Base-by-base conservation (phyloP, 1,140 invertebrate species). In the Oncopodura yosiiana region DNA sequence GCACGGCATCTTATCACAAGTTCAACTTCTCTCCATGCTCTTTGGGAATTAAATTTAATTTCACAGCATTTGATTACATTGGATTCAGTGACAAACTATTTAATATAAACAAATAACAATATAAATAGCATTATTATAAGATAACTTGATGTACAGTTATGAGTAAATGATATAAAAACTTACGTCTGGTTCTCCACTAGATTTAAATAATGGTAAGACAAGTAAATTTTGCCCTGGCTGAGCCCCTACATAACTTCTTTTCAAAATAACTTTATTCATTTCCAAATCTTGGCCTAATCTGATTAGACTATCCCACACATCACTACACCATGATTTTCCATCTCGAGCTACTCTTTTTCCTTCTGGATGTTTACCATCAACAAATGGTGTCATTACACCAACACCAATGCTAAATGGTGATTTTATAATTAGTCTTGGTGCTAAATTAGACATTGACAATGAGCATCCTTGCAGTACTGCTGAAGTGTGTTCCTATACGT, bases 371-470 rank as follows among this genome's bases (percentile, higher is more conserved):
- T 38, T 30, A 3, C 34, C 30, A 26, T 52, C 48, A 37, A 46
- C 37, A 38, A 64, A 64, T 6, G 59, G 58, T 18, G 58, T 64
- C 58, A 64, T 61, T 4, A 64, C 62, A 18, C 62, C 62, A 8
- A 64, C 59, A 18, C 62, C 62, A 43, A 64, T 61, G 18, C 59
- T 61, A 29, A 58, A 64, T 23, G 54, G 55, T 16, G 58, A 64
- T 23, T 54, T 61, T 9, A 64, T 50, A 26, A 61, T 23, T 24
- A 61, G 39, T 43, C 49, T 55, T 14, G 58, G 54, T 30, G 41
- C 21, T n/a, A 61, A 27, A 43, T 53, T 61, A 38, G 53, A 42
- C 27, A 61, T 43, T 4, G 58, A 60, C 27, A 60, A 36, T 24
- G 58, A 55, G 23, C 53, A 43, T 36, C 58, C 58, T 56, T 60